Evolutionary conservation across 2,888 invertebrate genomes (phyloP).

Genomic region (Drosophila kanekoi): DNA sequence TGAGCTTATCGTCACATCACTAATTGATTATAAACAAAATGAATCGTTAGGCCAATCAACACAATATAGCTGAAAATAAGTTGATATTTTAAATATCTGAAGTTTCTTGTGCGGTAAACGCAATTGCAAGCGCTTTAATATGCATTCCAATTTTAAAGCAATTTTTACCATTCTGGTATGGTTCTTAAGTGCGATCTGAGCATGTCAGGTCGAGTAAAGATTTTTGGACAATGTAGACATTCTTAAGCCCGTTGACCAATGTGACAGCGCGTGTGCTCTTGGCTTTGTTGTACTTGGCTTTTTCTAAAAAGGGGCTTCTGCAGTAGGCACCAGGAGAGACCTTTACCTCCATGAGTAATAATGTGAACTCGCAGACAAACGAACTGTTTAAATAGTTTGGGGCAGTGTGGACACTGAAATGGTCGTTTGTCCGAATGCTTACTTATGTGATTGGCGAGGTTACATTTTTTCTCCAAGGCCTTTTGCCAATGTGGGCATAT

Average conservation of each 20-base stretch:
- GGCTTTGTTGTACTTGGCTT: slow-evolving; percentile 20
- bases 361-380: slow-evolving; percentile 41
- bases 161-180: slow-evolving; percentile 9
- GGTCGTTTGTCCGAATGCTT: slow-evolving; percentile 30
- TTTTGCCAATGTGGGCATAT: slow-evolving; percentile 35
- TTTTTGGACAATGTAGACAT: slow-evolving; percentile 34
- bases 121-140: too few relatives aligned
- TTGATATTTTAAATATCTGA: too few relatives aligned
- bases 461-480: slow-evolving; percentile 25
- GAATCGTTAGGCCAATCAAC: too few relatives aligned
- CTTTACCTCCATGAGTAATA: slow-evolving; percentile 40
- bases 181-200: slow-evolving; percentile 27
- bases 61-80: too few relatives aligned
- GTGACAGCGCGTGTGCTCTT: slow-evolving; percentile 28
- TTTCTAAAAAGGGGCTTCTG: slow-evolving; percentile 41
- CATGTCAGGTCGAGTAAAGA: slow-evolving; percentile 33
- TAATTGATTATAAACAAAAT: too few relatives aligned
- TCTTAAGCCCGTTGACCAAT: slow-evolving; percentile 36
- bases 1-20: too few relatives aligned
- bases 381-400: slow-evolving; percentile 30
- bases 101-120: too few relatives aligned
- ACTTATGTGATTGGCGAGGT: slow-evolving; percentile 32
- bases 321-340: slow-evolving; percentile 53
- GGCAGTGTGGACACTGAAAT: slow-evolving; percentile 44
- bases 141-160: too few relatives aligned